phyloP scores from a whole-genome alignment of 2,888 invertebrate genomes.

The Liopterus haemorrhoidalis region DNA sequence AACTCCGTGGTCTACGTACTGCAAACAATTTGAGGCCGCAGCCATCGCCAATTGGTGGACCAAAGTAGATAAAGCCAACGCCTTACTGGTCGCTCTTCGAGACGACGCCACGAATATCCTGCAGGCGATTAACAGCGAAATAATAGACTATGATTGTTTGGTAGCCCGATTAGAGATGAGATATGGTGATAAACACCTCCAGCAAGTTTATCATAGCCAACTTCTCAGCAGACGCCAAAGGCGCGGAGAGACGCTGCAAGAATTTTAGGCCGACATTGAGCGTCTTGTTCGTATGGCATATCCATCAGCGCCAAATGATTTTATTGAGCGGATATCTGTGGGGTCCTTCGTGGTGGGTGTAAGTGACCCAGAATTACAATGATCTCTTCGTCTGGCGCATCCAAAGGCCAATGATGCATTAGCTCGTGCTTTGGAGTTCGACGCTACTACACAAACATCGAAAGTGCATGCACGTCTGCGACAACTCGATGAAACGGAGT shows the following conservation, averaged over 20 bases:
- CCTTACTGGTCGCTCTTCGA: not conserved
- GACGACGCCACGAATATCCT: not conserved
- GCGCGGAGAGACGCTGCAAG: conserved; percentile 3
- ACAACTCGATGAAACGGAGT: not conserved
- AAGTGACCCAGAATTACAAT: not conserved
- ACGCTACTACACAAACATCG: not conserved
- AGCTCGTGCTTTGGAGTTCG: not conserved
- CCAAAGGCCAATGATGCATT: not conserved
- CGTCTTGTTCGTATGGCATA: conserved; percentile 16
- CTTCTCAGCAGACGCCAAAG: conserved; percentile 1
- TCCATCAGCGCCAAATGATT: conserved; percentile 10
- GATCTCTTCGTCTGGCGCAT: not conserved
- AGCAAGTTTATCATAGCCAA: conserved; percentile 11
- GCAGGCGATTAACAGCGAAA: not conserved
- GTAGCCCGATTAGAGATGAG: conserved; percentile 7
- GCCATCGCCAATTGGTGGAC: not conserved
- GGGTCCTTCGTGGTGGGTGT: not conserved
- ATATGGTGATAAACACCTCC: conserved; percentile 7
- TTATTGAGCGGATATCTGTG: conserved; percentile 8
- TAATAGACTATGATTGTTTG: not conserved
- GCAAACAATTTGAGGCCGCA: not conserved
- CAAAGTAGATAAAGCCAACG: not conserved
- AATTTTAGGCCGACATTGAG: conserved; percentile 12
- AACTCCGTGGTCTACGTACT: not conserved
- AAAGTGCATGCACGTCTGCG: not conserved